phyloP scores from a whole-genome alignment of 2,113 vertebrate genomes.

The Garra rufa region DNA sequence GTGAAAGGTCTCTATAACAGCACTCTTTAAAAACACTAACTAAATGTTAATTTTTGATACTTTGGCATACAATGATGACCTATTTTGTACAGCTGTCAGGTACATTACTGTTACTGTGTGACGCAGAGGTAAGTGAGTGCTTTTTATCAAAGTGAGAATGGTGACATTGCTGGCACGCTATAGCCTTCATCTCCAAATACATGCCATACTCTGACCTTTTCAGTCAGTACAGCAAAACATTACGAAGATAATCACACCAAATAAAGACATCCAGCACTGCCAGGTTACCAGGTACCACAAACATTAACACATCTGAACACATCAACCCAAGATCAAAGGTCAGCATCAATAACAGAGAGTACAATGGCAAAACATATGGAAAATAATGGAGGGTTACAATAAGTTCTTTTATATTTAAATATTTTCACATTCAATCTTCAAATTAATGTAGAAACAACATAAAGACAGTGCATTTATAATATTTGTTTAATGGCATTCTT shows the following conservation, averaged over 20 bases:
- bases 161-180: conserved; percentile 64
- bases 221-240: conserved; percentile 67
- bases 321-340: conserved; percentile 63
- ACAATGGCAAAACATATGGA: conserved; percentile 55
- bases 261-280: conserved; percentile 64
- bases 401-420: too few species aligned
- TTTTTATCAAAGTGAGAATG: conserved; percentile 59
- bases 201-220: conserved; percentile 64
- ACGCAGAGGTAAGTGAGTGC: not conserved
- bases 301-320: conserved; percentile 76
- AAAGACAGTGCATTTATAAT: too few species aligned
- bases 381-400: too few species aligned
- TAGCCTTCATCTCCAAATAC: conserved; percentile 69
- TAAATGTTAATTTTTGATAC: not conserved
- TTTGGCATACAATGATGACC: not conserved
- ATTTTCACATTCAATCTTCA: too few species aligned
- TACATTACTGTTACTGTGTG: conserved; percentile 16
- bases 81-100: not conserved
- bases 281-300: conserved; percentile 63
- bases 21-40: not conserved
- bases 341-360: conserved; percentile 68
- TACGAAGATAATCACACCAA: conserved; percentile 62
- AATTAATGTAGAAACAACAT: too few species aligned
- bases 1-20: not conserved
- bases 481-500: too few species aligned